These are phyloP conservation scores for Rhodophaea formosa DNA, from an alignment of 2,888 invertebrate species.

Conservation along the genomic window DNA sequence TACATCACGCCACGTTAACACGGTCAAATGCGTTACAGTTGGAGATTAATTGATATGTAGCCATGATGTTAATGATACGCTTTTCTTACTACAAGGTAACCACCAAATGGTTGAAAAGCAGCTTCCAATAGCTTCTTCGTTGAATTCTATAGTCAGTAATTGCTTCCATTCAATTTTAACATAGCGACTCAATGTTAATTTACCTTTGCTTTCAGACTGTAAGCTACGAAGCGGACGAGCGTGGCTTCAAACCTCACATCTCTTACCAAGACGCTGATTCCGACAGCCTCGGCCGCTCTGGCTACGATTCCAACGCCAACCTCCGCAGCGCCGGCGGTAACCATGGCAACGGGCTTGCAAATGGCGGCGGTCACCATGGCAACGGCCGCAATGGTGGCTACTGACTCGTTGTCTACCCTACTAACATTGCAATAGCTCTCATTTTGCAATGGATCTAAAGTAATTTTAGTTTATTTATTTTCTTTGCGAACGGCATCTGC, in stretches of 20 bases:
- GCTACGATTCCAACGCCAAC: constrained; percentile 59
- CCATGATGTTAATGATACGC: no score
- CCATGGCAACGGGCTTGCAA: constrained; percentile 35
- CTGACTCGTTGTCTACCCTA: constrained; percentile 37
- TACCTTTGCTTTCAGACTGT: constrained; percentile 72
- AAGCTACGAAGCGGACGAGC: constrained; percentile 81
- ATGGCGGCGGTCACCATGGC: constrained; percentile 30
- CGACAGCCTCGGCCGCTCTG: constrained; percentile 26
- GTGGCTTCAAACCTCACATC: constrained; percentile 78
- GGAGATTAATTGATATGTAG: no score
- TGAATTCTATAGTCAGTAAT: no score
- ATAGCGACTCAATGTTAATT: not conserved
- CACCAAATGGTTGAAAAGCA: no score
- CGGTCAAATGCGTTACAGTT: no score
- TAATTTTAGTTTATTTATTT: constrained; percentile 29
- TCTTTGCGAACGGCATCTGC: constrained; percentile 27
- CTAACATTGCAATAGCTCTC: constrained; percentile 18
- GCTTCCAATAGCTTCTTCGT: no score
- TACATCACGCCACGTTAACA: no score
- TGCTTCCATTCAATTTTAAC: no score
- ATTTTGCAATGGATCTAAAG: constrained; percentile 26
- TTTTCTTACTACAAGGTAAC: no score
- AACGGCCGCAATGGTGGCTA: constrained; percentile 36
- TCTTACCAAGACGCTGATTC: constrained; percentile 43
- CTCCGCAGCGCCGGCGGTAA: constrained; percentile 37